A percentile compares a stretch with the other conserved stretches of the same genome.
These are phyloP conservation scores for Collichthys lucidus DNA, from an alignment of 2,113 vertebrate species.

Conservation along the genomic window DNA sequence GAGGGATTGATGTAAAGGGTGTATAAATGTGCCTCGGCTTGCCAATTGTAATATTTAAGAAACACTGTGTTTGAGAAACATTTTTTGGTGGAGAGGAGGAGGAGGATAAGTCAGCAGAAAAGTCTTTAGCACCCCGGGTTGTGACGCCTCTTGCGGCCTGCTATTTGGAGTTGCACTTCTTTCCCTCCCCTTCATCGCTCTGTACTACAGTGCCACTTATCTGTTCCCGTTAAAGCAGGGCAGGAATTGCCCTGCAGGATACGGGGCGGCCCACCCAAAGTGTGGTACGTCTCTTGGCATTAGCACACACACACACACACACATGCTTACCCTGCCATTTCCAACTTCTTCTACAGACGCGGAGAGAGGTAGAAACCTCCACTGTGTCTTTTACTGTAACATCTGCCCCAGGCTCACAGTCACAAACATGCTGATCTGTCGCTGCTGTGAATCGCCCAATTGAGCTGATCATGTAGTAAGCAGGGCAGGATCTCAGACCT, in stretches of 20 bases:
- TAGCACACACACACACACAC: conserved; percentile 50
- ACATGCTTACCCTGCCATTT: conserved; percentile 68
- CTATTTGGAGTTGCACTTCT: conserved; percentile 57
- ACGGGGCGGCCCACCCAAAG: conserved; percentile 77
- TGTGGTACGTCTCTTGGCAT: conserved; percentile 74
- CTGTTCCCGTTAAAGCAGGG: conserved; percentile 78
- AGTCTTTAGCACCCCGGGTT: conserved; percentile 44
- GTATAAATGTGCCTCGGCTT: conserved; percentile 29
- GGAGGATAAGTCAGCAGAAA: conserved; percentile 63
- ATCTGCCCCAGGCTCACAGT: conserved; percentile 54
- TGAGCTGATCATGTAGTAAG: conserved; percentile 21
- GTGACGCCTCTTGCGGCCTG: conserved; percentile 41
- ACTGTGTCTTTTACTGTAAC: conserved; percentile 58
- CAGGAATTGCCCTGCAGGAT: conserved; percentile 79
- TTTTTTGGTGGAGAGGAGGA: conserved; percentile 23
- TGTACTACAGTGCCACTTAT: conserved; percentile 79
- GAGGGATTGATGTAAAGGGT: conserved; percentile 15
- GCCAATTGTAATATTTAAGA: conserved; percentile 28
- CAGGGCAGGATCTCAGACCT: conserved; percentile 19
- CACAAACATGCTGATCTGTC: conserved; percentile 20
- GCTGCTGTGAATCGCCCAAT: conserved; percentile 11
- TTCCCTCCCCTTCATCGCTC: conserved; percentile 53
- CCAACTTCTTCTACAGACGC: conserved; percentile 44
- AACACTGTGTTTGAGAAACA: not conserved
- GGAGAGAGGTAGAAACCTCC: conserved; percentile 52